Evolutionary conservation across 92 coral and sea anemone genomes (phyloP), one percentile per base, ranked within the genome.

Genomic region (Siderastrea radians): DNA sequence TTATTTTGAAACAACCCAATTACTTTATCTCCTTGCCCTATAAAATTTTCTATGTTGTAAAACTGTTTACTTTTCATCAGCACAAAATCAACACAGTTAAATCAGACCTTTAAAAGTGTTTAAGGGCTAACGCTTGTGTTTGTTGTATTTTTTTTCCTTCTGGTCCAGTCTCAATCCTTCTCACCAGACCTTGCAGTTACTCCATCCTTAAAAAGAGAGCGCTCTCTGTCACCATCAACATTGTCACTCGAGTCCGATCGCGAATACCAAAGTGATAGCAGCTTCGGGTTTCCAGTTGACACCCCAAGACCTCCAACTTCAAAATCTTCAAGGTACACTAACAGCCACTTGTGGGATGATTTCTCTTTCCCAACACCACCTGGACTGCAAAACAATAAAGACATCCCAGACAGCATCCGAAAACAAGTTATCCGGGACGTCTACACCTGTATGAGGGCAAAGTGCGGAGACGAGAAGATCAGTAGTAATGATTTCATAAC

Each of bases 341-440:
- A 53, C 57, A 53, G 57, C 57, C 5, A 53, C 38, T 26, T 26
- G 57, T 53, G 57, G 57, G 57, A 53, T 9, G 10, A 53, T 53
- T 53, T 53, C 57, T 53, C 57, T 9, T 53, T 53, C 57, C 87
- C 87, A 26, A 1, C 11, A 12, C 81, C 87, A 51, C 67, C 67
- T 17, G 70, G 79, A 7, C 43, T 83, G 5, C 49, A 72, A 44
- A 53, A 43, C 1, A n/a, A 53, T 52, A 17, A 69, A 47, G 80
- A 83, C 0, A 19, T 83, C 17, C 64, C 52, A 54, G 87, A 72
- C 51, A 83, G 72, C 67, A 44, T 65, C 19, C 49, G 87, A 58
- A 83, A 83, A 46, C 87, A 83, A 71, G 55, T 83, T 0, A 83
- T 83, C 38, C 7, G 81, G 43, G 79, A 83, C 11, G 61, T 72